Conservation (phyloP, 2,888 invertebrate genomes). For the Aplocera efformata region DNA sequence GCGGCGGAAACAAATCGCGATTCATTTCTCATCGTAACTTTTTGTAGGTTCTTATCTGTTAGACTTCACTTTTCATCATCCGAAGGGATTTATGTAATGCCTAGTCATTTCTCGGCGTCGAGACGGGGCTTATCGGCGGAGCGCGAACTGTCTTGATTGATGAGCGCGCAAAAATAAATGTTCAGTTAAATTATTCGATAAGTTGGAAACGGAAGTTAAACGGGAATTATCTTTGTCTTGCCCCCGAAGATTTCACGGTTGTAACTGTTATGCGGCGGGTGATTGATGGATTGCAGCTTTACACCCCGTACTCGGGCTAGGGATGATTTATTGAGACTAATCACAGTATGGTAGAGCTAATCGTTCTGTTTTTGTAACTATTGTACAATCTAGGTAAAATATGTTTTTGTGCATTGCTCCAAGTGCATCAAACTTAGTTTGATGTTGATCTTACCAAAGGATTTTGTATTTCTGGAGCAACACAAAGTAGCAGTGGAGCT, state of each 20-base stretch:
- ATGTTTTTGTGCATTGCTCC: background rate
- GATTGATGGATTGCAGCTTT: conserved; percentile 67
- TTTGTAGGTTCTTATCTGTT: conserved; percentile 82
- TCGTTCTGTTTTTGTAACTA: conserved; percentile 11
- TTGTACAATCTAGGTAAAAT: background rate
- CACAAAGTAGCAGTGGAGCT: too few relatives aligned
- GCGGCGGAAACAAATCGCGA: conserved; percentile 78
- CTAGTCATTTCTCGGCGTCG: conserved; percentile 82
- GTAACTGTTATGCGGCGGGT: conserved; percentile 72
- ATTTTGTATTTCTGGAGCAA: too few relatives aligned
- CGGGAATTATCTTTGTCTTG: conserved; percentile 81
- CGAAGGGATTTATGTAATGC: conserved; percentile 82
- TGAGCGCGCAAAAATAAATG: conserved; percentile 82
- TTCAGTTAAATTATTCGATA: conserved; percentile 82
- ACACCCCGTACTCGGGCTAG: conserved; percentile 25
- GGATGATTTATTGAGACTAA: conserved; percentile 32
- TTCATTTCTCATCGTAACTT: conserved; percentile 82
- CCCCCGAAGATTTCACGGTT: conserved; percentile 75
- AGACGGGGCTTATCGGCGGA: conserved; percentile 76
- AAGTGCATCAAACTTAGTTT: too few relatives aligned
- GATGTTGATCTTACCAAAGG: too few relatives aligned
- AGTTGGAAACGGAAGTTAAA: conserved; percentile 82
- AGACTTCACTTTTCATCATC: conserved; percentile 82
- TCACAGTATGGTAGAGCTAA: conserved; percentile 26
- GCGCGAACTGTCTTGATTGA: conserved; percentile 79